Conservation (phyloP, 2,888 invertebrate species). For the Nesidiocoris tenuis region DNA sequence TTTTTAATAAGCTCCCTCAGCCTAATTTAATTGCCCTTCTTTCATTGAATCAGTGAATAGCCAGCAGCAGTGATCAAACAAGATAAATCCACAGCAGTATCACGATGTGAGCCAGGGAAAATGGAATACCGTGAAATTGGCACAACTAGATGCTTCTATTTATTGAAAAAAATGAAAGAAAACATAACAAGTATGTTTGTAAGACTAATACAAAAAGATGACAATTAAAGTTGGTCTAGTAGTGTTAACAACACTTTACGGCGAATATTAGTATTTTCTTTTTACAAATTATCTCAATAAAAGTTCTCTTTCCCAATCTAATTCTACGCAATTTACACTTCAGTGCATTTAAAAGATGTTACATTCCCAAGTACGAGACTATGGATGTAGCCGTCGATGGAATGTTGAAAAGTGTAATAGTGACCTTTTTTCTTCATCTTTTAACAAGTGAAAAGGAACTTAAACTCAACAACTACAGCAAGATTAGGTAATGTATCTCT, state of each 20-base stretch:
- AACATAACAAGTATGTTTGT: constrained; percentile 35
- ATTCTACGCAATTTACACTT: constrained; percentile 26
- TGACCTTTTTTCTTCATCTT: constrained; percentile 6
- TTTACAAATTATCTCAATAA: constrained; percentile 26
- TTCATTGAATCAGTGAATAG: too few species aligned
- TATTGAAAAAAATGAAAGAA: constrained; percentile 39
- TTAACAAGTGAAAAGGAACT: constrained; percentile 38
- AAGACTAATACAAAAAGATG: constrained; percentile 38
- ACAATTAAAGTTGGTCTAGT: constrained; percentile 37
- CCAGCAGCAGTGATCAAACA: too few species aligned
- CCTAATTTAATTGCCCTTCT: too few species aligned
- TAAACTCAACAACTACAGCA: constrained; percentile 37
- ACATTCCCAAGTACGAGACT: constrained; percentile 1
- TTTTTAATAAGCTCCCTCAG: too few species aligned
- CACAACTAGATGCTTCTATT: constrained; percentile 42
- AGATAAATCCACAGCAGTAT: too few species aligned
- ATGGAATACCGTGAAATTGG: constrained; percentile 9
- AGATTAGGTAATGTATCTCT: constrained; percentile 51
- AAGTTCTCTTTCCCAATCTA: constrained; percentile 25
- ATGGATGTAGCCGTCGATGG: constrained; percentile 24
- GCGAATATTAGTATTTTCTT: constrained; percentile 33
- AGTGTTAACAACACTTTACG: constrained; percentile 37
- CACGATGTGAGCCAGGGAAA: neutral
- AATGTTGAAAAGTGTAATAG: constrained; percentile 37
- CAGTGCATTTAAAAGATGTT: neutral